Evolutionary conservation across 1,140 invertebrate genomes (phyloP).

Genomic region (Melanaphis sacchari): DNA sequence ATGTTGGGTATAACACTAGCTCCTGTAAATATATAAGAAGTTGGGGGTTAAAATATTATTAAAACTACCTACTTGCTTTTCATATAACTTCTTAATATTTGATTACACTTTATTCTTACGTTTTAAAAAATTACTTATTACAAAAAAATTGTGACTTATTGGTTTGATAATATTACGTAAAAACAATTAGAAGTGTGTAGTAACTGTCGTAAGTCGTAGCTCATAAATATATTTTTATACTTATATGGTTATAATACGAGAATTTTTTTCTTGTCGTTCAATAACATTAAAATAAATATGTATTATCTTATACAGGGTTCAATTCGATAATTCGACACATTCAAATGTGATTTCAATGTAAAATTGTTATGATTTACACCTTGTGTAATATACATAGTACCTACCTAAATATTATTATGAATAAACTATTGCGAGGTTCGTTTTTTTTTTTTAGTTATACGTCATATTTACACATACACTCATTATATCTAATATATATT

Average conservation of each 20-base stretch:
- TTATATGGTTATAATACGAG: neutral
- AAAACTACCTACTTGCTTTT: neutral
- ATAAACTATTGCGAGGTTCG: neutral
- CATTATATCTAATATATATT: neutral
- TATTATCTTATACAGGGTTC: neutral
- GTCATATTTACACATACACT: neutral
- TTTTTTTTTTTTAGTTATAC: neutral
- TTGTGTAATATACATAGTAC: neutral
- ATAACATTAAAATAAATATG: neutral
- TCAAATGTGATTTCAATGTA: neutral
- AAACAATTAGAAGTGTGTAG: neutral
- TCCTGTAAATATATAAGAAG: neutral
- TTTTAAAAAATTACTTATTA: conserved; percentile 2
- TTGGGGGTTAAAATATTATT: neutral
- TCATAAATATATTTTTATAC: neutral
- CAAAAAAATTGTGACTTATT: neutral
- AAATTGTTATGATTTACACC: neutral
- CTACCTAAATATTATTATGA: neutral
- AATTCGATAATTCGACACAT: neutral
- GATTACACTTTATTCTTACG: neutral
- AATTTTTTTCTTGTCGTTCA: neutral
- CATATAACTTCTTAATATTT: neutral
- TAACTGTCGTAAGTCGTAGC: neutral
- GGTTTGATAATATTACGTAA: neutral
- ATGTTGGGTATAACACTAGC: neutral